Evolutionary conservation across 2,797 vertebrate species (phyloP).

Genomic region (Sandelia bainsii): DNA sequence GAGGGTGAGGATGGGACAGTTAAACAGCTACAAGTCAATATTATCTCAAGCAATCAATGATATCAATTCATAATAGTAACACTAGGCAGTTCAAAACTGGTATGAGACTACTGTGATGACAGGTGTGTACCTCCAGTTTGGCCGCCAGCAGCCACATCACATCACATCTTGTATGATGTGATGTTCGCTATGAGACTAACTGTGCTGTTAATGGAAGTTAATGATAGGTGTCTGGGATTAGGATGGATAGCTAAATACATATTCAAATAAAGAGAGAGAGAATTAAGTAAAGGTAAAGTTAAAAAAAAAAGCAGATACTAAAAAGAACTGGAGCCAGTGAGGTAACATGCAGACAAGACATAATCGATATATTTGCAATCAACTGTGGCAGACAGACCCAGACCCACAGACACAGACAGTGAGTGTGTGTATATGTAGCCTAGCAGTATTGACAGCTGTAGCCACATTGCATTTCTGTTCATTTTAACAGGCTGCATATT

Average conservation of each 20-base stretch:
- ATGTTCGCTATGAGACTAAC: background rate
- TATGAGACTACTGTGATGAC: background rate
- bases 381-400: conserved; percentile 38
- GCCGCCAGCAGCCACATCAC: background rate
- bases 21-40: background rate
- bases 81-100: too few relatives aligned
- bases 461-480: background rate
- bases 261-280: background rate
- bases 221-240: too few relatives aligned
- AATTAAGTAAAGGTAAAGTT: background rate
- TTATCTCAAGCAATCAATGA: background rate
- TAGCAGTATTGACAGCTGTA: background rate
- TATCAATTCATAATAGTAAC: too few relatives aligned
- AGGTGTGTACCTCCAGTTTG: background rate
- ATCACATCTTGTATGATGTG: background rate
- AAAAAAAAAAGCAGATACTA: background rate
- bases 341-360: conserved; percentile 23
- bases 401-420: too few relatives aligned
- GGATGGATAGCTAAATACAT: background rate
- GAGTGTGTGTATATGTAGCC: too few relatives aligned
- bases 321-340: conserved; percentile 12
- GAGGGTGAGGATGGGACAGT: background rate
- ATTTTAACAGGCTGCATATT: background rate
- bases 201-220: too few relatives aligned
- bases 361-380: conserved; percentile 51